Conservation (phyloP, 2,113 vertebrate species). For the Typhlomys cinereus region DNA sequence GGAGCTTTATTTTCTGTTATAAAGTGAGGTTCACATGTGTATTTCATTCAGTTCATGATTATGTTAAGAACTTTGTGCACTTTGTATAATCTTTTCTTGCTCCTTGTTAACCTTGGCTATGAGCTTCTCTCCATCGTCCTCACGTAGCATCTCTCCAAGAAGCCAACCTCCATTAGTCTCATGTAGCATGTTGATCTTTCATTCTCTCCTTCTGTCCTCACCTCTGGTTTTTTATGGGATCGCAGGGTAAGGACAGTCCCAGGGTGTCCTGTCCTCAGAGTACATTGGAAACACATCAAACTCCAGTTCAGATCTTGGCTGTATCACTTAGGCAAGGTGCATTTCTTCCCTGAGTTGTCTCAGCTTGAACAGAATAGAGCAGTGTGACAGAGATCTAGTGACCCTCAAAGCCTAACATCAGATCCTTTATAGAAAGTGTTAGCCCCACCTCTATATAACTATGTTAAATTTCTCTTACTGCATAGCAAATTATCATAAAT, state of each 20-base stretch:
- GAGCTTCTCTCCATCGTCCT: not conserved
- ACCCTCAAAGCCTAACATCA: not conserved
- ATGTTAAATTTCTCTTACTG: not conserved
- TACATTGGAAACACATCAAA: not conserved
- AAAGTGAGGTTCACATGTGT: not conserved
- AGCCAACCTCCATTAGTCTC: not conserved
- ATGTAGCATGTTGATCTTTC: not conserved
- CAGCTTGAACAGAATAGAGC: not conserved
- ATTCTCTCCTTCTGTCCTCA: not conserved
- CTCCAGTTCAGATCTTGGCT: not conserved
- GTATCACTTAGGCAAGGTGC: not conserved
- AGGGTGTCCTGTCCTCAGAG: not conserved
- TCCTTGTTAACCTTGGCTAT: not conserved
- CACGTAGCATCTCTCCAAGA: not conserved
- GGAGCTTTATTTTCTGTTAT: constrained; percentile 34
- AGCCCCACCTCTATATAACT: not conserved
- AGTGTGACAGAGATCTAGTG: not conserved
- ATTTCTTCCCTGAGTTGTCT: not conserved
- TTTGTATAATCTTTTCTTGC: constrained; percentile 18
- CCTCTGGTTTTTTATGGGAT: not conserved
- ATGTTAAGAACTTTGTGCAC: not conserved
- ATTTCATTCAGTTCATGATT: not conserved
- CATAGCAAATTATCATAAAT: not conserved
- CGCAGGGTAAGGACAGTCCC: not conserved
- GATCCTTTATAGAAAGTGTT: not conserved